Conservation (phyloP, 2,888 invertebrate genomes). For the Labia minor region DNA sequence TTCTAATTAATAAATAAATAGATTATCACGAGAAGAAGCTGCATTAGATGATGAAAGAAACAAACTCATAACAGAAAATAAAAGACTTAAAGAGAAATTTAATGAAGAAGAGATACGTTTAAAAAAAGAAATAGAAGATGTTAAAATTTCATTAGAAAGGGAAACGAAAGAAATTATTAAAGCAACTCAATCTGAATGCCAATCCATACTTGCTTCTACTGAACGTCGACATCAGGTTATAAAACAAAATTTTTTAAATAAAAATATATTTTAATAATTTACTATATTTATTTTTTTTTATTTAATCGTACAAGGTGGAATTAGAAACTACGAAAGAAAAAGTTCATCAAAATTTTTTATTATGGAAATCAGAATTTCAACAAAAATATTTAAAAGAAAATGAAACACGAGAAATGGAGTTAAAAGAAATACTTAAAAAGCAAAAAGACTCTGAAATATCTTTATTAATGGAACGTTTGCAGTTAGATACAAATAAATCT, state of each 20-base stretch:
- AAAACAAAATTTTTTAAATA: not conserved
- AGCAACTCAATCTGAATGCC: not conserved
- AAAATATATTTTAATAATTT: not conserved
- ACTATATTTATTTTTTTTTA: not conserved
- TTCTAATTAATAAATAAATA: not conserved
- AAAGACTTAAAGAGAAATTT: not conserved
- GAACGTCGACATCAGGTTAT: constrained; percentile 3
- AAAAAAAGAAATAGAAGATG: not conserved
- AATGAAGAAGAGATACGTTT: not conserved
- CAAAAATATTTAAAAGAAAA: not conserved
- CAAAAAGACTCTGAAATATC: not conserved
- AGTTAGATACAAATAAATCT: not conserved
- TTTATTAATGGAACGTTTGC: not conserved
- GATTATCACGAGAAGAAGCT: not conserved
- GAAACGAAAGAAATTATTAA: not conserved
- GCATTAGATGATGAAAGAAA: not conserved
- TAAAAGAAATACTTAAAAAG: not conserved
- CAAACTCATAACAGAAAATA: not conserved
- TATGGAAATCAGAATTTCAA: not conserved
- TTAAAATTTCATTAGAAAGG: not conserved
- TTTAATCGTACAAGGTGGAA: not conserved
- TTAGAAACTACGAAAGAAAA: not conserved
- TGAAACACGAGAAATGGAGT: not conserved
- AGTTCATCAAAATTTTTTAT: not conserved
- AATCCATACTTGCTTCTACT: not conserved